Percentiles rank a stretch among this genome's conserved stretches.
Evolutionary conservation across 1,140 invertebrate genomes (phyloP).

Genomic region (Chionoecetes opilio): DNA sequence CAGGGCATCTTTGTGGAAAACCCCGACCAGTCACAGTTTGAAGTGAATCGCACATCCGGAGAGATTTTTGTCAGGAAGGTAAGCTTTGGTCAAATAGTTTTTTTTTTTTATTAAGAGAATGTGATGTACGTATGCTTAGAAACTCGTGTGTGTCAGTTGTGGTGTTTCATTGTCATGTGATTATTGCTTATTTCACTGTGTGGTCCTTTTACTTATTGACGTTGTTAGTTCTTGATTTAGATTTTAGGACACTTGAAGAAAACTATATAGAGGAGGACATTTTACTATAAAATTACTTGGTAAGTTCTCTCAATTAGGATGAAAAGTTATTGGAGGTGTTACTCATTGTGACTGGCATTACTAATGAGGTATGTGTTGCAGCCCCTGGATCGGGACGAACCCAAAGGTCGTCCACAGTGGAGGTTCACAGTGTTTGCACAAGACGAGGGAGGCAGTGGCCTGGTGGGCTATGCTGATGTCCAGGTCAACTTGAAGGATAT

Average conservation of each 20-base stretch:
- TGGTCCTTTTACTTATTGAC: too few species aligned
- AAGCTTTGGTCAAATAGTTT: conserved; percentile 81
- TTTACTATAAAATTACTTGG: too few species aligned
- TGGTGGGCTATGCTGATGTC: conserved; percentile 99
- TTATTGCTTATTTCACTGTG: too few species aligned
- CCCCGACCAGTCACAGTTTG: conserved; percentile 97
- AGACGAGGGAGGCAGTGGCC: conserved; percentile 97
- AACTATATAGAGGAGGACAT: too few species aligned
- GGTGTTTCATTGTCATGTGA: too few species aligned
- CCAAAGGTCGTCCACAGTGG: conserved; percentile 97
- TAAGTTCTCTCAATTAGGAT: too few species aligned
- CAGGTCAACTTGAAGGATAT: conserved; percentile 98
- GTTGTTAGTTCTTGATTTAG: too few species aligned
- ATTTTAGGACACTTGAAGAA: too few species aligned
- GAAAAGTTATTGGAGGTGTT: too few species aligned
- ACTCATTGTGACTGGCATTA: too few species aligned
- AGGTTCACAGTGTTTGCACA: conserved; percentile 99
- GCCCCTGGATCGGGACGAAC: conserved; percentile 98
- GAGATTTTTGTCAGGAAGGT: conserved; percentile 97
- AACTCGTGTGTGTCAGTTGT: not conserved
- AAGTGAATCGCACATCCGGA: conserved; percentile 96
- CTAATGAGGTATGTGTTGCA: conserved; percentile 83
- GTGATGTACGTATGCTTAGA: not conserved
- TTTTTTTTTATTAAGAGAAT: not conserved
- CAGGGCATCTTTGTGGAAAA: conserved; percentile 98